Evolutionary conservation across 1,140 invertebrate species (phyloP), one percentile per base, ranked within the genome.

Genomic region (Dinoponera quadriceps): DNA sequence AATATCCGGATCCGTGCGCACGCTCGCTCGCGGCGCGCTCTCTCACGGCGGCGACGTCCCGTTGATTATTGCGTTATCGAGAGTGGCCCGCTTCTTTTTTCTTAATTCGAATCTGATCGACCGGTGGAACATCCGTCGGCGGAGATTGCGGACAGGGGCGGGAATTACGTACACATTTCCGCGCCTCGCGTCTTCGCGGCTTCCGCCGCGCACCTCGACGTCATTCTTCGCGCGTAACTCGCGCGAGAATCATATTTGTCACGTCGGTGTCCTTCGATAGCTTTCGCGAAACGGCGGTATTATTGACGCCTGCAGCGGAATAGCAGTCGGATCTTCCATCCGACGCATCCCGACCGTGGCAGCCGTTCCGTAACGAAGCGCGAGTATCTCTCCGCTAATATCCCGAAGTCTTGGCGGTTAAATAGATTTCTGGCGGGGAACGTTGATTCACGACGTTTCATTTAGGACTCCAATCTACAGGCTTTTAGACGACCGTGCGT

Each of bases 401-500:
- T 22, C 20, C 3, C 3, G 11, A 68, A 78, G 20, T 80, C 14
- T 20, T 3, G 20, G 63, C 20, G 29, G 16, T 13, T 71, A 71
- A 71, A 80, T 80, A 59, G 51, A 80, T 80, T 80, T 71, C 65
- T 57, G 33, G 18, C 75, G 25, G 59, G 62, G 27, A 82, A 29
- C 57, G 44, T 72, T 63, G 57, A 82, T 74, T 60, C 48, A 62
- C 80, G 75, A 85, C 83, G 85, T 90, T 90, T 87, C 75, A 85
- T 84, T 88, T 90, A 48, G 82, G 83, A 87, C n/a, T 88, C 81
- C 82, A 88, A 88, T 85, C 78, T 88, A 86, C 83, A 75, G 85
- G 65, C 74, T 60, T 82, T 84, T 89, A 82, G 29, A 68, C 25
- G 78, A 84, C 59, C 29, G n/a, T n/a, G 74, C 20, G 68, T 54